phyloP scores from a whole-genome alignment of 1,140 invertebrate species.

The Eurosta solidaginis region DNA sequence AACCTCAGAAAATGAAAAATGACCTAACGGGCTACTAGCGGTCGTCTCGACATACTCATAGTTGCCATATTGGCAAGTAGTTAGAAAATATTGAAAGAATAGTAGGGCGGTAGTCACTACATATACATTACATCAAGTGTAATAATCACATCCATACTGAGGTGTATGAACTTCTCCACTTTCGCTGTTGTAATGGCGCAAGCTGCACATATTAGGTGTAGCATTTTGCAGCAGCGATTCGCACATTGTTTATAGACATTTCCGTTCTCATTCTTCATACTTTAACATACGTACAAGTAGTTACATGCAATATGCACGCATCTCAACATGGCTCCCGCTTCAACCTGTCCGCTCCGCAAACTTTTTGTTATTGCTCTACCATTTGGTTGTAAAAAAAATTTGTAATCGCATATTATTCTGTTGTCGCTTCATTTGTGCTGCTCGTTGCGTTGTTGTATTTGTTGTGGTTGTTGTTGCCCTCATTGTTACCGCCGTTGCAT shows the following conservation, averaged over 20 bases:
- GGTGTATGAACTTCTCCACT: too few species aligned
- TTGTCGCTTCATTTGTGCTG: slow-evolving; percentile 5
- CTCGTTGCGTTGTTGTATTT: not conserved
- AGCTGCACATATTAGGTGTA: not conserved
- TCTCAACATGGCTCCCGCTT: not conserved
- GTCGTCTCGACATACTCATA: too few species aligned
- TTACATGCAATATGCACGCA: not conserved
- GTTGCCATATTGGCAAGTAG: too few species aligned
- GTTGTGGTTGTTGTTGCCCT: not conserved
- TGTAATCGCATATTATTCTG: not conserved
- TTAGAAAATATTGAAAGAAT: too few species aligned
- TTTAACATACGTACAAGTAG: not conserved
- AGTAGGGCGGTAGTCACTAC: too few species aligned
- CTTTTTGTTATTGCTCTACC: not conserved
- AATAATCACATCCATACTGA: too few species aligned
- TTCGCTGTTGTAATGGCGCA: not conserved
- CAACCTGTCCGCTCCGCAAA: not conserved
- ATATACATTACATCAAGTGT: too few species aligned
- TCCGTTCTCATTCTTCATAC: not conserved
- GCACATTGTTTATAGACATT: not conserved
- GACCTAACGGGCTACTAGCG: too few species aligned
- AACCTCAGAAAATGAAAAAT: too few species aligned
- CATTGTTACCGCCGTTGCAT: not conserved
- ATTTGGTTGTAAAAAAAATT: not conserved
- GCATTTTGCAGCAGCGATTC: not conserved